Conservation (phyloP, 2,888 invertebrate species). For the Coenonympha glycerion region DNA sequence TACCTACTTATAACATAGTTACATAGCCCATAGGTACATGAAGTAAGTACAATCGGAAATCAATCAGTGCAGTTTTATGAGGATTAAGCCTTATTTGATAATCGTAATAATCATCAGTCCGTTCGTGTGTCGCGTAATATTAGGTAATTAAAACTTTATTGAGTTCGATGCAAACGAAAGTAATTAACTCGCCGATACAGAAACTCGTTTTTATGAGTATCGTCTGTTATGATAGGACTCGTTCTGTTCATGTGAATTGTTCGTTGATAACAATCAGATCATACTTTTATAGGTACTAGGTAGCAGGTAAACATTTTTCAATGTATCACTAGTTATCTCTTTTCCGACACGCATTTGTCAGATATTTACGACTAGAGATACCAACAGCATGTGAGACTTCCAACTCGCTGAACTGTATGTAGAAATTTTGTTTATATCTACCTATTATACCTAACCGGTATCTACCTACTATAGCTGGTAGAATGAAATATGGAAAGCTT, state of each 20-base stretch:
- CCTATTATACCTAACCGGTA: too few relatives aligned
- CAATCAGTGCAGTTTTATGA: conserved; percentile 7
- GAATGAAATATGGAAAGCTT: too few relatives aligned
- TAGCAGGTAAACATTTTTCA: background rate
- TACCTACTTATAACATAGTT: background rate
- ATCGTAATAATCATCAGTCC: conserved; percentile 33
- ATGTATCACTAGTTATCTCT: background rate
- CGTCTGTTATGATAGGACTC: conserved; percentile 13
- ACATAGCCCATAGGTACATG: background rate
- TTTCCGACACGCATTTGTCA: background rate
- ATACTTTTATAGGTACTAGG: background rate
- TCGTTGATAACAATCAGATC: background rate
- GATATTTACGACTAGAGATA: too few relatives aligned
- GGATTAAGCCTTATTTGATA: conserved; percentile 19
- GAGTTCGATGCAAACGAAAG: conserved; percentile 48
- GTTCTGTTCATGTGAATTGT: background rate
- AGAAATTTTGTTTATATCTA: too few relatives aligned
- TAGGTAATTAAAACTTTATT: conserved; percentile 55
- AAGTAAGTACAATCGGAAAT: background rate
- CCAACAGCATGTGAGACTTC: too few relatives aligned
- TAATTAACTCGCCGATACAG: conserved; percentile 48
- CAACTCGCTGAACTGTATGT: too few relatives aligned
- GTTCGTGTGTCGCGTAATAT: conserved; percentile 33
- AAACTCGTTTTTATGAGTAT: conserved; percentile 37
- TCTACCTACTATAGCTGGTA: too few relatives aligned